Conservation (phyloP, 1,140 invertebrate species). For the Wiebesia pumilae region DNA sequence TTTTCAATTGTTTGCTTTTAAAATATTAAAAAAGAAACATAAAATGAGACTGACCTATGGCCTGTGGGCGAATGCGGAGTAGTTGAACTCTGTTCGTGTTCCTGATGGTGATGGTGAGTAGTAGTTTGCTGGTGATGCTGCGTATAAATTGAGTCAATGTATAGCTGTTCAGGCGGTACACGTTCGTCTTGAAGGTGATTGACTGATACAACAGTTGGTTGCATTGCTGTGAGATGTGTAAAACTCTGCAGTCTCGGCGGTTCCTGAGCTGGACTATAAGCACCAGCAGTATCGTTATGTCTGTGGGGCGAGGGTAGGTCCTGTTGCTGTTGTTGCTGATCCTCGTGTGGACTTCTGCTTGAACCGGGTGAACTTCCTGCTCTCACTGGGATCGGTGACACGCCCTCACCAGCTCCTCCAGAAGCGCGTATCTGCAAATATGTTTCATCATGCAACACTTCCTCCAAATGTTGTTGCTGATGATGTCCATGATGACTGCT, state of each 20-base stretch:
- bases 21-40: neutral
- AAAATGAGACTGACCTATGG: slow-evolving; percentile 62
- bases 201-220: slow-evolving; percentile 63
- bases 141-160: slow-evolving; percentile 67
- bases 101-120: slow-evolving; percentile 66
- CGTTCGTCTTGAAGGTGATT: slow-evolving; percentile 61
- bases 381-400: slow-evolving; percentile 62
- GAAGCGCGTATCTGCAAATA: slow-evolving; percentile 63
- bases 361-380: slow-evolving; percentile 69
- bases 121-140: slow-evolving; percentile 55
- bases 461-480: slow-evolving; percentile 66
- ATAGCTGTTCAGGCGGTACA: slow-evolving; percentile 64
- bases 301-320: slow-evolving; percentile 26
- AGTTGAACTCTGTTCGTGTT: slow-evolving; percentile 64
- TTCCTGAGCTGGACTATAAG: slow-evolving; percentile 65
- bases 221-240: slow-evolving; percentile 70
- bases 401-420: slow-evolving; percentile 9
- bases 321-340: slow-evolving; percentile 61
- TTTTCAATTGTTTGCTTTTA: too few species aligned
- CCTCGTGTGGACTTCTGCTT: slow-evolving; percentile 68
- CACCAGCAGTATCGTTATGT: slow-evolving; percentile 44
- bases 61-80: slow-evolving; percentile 65
- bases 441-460: slow-evolving; percentile 62
- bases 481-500: slow-evolving; percentile 57
- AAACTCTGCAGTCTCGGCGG: slow-evolving; percentile 65